Conservation (phyloP, 1,140 invertebrate genomes). For the Leptestheria dahalacensis region DNA sequence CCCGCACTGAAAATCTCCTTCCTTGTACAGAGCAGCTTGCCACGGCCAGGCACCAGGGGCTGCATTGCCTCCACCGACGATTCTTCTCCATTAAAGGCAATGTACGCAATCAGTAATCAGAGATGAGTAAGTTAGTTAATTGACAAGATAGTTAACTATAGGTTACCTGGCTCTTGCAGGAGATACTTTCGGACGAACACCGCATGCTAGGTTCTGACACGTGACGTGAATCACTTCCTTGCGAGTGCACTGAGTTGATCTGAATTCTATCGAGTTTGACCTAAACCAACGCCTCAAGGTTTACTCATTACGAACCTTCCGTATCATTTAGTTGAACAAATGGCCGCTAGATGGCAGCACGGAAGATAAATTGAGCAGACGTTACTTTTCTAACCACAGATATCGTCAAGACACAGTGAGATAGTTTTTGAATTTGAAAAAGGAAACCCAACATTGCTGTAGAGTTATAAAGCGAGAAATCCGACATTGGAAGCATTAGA, state of each 20-base stretch:
- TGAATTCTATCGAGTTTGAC: conserved; percentile 38
- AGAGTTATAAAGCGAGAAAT: too few relatives aligned
- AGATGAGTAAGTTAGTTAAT: neutral
- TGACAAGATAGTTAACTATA: too few relatives aligned
- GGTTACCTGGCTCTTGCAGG: conserved; percentile 48
- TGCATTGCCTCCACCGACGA: conserved; percentile 61
- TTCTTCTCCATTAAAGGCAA: conserved; percentile 31
- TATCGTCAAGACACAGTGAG: too few relatives aligned
- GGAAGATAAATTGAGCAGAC: too few relatives aligned
- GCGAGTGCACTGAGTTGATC: conserved; percentile 40
- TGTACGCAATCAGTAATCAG: neutral
- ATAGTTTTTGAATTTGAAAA: too few relatives aligned
- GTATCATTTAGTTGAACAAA: too few relatives aligned
- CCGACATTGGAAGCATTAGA: too few relatives aligned
- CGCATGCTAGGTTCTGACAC: conserved; percentile 55
- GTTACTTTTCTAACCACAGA: too few relatives aligned
- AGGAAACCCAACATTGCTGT: too few relatives aligned
- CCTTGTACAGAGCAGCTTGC: conserved; percentile 67
- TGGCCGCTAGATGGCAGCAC: too few relatives aligned
- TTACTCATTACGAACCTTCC: neutral
- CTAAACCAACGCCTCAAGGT: neutral
- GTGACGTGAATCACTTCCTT: conserved; percentile 45
- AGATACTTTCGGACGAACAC: conserved; percentile 46
- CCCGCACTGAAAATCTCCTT: conserved; percentile 72
- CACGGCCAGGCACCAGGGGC: conserved; percentile 57